A percentile compares a stretch with the other conserved stretches of the same genome.
These are phyloP conservation scores for Aphelocoma californica DNA, from an alignment of 2,797 vertebrate genomes.

Conservation along the genomic window DNA sequence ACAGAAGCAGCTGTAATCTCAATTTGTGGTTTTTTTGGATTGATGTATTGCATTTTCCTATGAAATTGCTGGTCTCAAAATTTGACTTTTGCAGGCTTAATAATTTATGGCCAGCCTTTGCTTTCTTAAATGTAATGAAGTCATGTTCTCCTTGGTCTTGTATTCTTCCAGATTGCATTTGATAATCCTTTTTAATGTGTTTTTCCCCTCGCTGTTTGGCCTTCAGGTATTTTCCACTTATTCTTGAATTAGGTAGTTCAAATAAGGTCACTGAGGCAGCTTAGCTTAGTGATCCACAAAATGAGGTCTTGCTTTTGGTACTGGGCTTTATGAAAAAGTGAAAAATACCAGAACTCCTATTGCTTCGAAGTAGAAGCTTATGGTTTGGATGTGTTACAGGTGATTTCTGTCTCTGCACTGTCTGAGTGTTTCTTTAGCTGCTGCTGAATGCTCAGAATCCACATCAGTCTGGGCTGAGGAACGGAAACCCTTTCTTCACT, in stretches of 20 bases:
- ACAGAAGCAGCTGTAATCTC: slow-evolving; percentile 13
- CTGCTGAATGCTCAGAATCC: not conserved
- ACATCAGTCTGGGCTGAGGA: not conserved
- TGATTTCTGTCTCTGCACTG: not conserved
- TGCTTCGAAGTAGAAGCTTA: not conserved
- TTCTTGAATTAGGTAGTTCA: not conserved
- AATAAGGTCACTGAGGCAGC: not conserved
- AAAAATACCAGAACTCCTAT: not conserved
- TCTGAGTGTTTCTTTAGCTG: not conserved
- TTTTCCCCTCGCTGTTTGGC: not conserved
- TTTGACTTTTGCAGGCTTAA: not conserved
- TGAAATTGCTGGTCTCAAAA: not conserved
- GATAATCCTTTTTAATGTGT: not conserved
- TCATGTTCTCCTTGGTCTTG: slow-evolving; percentile 19
- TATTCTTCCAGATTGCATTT: not conserved
- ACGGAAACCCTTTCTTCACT: accelerated
- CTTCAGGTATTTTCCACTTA: slow-evolving; percentile 41
- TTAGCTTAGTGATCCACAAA: not conserved
- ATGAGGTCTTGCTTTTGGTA: not conserved
- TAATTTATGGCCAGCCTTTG: not conserved
- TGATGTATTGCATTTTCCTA: not conserved
- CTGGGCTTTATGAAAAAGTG: not conserved
- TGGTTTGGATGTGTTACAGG: not conserved
- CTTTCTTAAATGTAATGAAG: slow-evolving; percentile 14
- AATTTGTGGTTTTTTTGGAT: not conserved